Conservation (phyloP, 1,140 invertebrate genomes). For the Bombyx mori region DNA sequence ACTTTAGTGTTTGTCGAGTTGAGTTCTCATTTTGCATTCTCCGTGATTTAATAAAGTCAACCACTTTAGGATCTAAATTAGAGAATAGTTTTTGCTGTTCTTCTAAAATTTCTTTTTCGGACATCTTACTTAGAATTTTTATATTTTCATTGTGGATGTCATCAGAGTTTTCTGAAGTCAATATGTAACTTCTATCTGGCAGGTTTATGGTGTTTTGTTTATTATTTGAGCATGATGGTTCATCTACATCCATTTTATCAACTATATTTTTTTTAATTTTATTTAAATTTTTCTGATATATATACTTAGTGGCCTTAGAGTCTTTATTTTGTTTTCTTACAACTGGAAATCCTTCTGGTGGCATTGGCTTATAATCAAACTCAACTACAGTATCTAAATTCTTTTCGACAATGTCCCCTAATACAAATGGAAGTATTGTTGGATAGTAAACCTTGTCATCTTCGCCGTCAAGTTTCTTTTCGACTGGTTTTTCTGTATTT, state of each 20-base stretch:
- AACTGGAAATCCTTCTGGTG: conserved; percentile 41
- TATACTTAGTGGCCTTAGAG: conserved; percentile 13
- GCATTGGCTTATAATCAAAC: conserved; percentile 26
- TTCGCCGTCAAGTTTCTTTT: conserved; percentile 26
- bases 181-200: conserved; percentile 66
- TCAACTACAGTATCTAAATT: conserved; percentile 46
- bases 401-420: conserved; percentile 76
- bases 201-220: conserved; percentile 27
- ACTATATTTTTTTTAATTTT: conserved; percentile 12
- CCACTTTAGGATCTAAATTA: conserved; percentile 76
- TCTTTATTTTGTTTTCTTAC: conserved; percentile 27
- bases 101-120: conserved; percentile 80
- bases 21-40: conserved; percentile 36
- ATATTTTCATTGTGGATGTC: conserved; percentile 84
- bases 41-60: conserved; percentile 77
- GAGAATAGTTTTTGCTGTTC: conserved; percentile 79
- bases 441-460: conserved; percentile 68
- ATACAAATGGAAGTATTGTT: conserved; percentile 60
- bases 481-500: conserved; percentile 33
- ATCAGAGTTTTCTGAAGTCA: conserved; percentile 70
- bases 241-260: conserved; percentile 50
- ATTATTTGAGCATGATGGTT: conserved; percentile 16
- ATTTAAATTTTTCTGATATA: conserved; percentile 32
- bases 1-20: conserved; percentile 11
- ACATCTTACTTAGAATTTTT: conserved; percentile 78